A percentile compares a stretch with the other conserved stretches of the same genome.
Evolutionary conservation across 2,888 invertebrate genomes (phyloP).

Genomic region (Dasypolia templi): DNA sequence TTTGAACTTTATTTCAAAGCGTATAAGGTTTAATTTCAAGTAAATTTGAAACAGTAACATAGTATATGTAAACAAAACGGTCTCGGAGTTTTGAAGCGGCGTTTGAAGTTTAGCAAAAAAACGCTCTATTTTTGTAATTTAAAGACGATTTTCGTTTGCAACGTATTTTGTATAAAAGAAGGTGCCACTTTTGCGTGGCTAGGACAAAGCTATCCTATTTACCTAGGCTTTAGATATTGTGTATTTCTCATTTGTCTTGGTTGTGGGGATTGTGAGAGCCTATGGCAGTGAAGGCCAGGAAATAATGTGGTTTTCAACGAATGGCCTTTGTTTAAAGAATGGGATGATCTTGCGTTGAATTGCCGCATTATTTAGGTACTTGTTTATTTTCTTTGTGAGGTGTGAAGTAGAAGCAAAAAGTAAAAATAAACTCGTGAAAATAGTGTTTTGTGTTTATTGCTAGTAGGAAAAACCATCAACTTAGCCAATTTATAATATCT

Average conservation of each 20-base stretch:
- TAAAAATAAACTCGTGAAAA: not conserved
- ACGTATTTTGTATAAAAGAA: constrained; percentile 80
- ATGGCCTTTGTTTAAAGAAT: constrained; percentile 51
- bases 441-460: not conserved
- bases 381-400: constrained; percentile 8
- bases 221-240: constrained; percentile 85
- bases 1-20: constrained; percentile 64
- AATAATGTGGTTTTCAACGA: constrained; percentile 70
- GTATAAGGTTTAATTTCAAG: constrained; percentile 61
- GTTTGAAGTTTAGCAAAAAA: constrained; percentile 80
- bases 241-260: constrained; percentile 89
- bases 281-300: constrained; percentile 62
- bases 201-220: constrained; percentile 82
- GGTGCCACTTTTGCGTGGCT: constrained; percentile 83
- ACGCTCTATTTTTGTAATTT: constrained; percentile 73
- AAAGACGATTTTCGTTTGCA: constrained; percentile 75
- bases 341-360: constrained; percentile 50
- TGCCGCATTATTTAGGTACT: constrained; percentile 23
- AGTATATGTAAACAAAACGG: constrained; percentile 86
- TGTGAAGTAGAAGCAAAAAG: not conserved
- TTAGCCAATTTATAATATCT: too few relatives aligned
- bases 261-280: constrained; percentile 83
- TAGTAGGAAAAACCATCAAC: too few relatives aligned
- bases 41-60: constrained; percentile 66
- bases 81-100: constrained; percentile 83